phyloP scores from a whole-genome alignment of 2,888 invertebrate genomes.

The Agonopterix arenella region DNA sequence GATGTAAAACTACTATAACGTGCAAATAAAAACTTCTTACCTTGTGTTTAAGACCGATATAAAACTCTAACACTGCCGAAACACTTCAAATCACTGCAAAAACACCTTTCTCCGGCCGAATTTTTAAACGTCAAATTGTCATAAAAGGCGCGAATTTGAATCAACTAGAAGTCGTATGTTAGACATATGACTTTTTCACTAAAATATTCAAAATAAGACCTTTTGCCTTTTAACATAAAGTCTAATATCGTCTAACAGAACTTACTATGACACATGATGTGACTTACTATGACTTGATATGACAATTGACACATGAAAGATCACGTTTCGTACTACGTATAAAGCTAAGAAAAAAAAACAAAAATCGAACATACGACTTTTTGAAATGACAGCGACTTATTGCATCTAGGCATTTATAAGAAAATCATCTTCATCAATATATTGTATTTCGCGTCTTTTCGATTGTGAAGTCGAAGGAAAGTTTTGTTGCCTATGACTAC shows the following conservation, averaged over 20 bases:
- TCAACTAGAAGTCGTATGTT: not conserved
- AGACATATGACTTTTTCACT: not conserved
- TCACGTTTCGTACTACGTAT: not conserved
- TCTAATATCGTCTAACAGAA: too few species aligned
- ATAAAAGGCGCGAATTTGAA: not conserved
- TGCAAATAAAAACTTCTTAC: not conserved
- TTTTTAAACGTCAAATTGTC: not conserved
- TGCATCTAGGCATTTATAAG: too few species aligned
- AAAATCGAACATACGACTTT: conserved; percentile 1
- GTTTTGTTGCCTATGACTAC: too few species aligned
- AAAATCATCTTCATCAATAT: too few species aligned
- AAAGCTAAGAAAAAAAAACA: not conserved
- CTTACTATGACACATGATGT: too few species aligned
- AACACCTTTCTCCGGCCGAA: not conserved
- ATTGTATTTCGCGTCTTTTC: too few species aligned
- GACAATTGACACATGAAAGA: too few species aligned
- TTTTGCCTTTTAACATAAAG: too few species aligned
- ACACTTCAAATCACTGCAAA: not conserved
- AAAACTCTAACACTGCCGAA: not conserved
- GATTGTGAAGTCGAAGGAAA: too few species aligned
- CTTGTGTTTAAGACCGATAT: not conserved
- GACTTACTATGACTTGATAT: too few species aligned
- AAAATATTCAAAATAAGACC: not conserved
- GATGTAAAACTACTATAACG: not conserved
- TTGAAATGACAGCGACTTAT: too few species aligned